Base-by-base conservation (phyloP, 1,140 invertebrate species). In the Notospermus geniculatus region DNA sequence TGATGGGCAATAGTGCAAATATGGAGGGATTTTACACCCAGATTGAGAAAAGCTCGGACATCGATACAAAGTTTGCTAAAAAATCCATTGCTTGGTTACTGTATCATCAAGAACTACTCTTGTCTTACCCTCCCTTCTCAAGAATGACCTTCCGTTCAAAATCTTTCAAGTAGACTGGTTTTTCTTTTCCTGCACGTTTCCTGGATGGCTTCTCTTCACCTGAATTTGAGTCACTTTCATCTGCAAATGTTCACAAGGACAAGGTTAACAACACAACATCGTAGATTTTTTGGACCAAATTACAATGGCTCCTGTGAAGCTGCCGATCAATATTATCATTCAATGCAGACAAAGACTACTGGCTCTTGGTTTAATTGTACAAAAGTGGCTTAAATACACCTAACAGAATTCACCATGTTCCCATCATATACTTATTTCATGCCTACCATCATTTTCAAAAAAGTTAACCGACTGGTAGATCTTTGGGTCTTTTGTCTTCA, bases 401-500 rank as follows among this genome's bases (percentile, higher is more conserved):
- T n/a, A n/a, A n/a, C n/a, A n/a, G n/a, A n/a, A n/a, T n/a, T n/a
- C n/a, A n/a, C n/a, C n/a, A n/a, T n/a, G n/a, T n/a, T n/a, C n/a
- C n/a, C n/a, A n/a, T n/a, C n/a, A n/a, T n/a, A n/a, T n/a, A n/a
- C n/a, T n/a, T n/a, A n/a, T n/a, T n/a, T n/a, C n/a, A n/a, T 19
- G 59, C 43, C 29, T 60, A 57, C 36, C 43, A 43, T 62, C 30
- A 15, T 46, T 55, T 17, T 72, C 54, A 66, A 94, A 96, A 75
- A 92, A 95, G 52, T 84, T 86, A 13, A 85, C 82, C 62, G 87
- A 84, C 56, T 36, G 32, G 82, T 96, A 96, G 66, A 95, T 94
- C 68, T 84, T 86, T 0, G 93, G 91, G 84, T 96, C 90, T 78
- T 91, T 91, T 30, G 87, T 90, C 77, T 95, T 97, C 5, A 97